phyloP scores from a whole-genome alignment of 2,113 vertebrate genomes.

The Erinaceus europaeus region DNA sequence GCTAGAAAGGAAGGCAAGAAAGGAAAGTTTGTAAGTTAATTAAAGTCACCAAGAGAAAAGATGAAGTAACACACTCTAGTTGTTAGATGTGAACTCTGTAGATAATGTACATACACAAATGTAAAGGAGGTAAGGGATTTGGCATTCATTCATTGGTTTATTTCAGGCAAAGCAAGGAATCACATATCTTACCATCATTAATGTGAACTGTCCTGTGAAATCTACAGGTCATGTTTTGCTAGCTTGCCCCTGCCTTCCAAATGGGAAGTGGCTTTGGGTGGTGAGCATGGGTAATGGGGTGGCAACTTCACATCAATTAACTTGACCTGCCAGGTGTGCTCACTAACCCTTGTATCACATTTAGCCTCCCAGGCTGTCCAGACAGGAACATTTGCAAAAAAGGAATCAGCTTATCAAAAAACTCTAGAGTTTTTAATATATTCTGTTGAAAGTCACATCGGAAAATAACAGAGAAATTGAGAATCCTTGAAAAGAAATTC shows the following conservation, averaged over 20 bases:
- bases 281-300: constrained; percentile 49
- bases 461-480: neutral
- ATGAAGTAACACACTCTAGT: neutral
- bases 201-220: neutral
- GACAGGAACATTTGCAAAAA: neutral
- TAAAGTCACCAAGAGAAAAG: neutral
- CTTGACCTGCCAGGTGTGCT: constrained; percentile 45
- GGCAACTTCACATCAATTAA: constrained; percentile 31
- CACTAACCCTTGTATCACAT: neutral
- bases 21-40: neutral
- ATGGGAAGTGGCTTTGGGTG: neutral
- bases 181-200: neutral
- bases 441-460: neutral
- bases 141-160: neutral
- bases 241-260: neutral
- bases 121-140: neutral
- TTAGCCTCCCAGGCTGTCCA: neutral
- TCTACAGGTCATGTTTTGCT: neutral
- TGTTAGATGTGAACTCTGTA: neutral
- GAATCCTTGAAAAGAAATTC: neutral
- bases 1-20: neutral
- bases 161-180: constrained; percentile 16
- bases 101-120: neutral
- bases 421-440: neutral
- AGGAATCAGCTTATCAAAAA: neutral